Conservation (phyloP, 92 coral and sea anemone genomes). For the Plumapathes pennacea region DNA sequence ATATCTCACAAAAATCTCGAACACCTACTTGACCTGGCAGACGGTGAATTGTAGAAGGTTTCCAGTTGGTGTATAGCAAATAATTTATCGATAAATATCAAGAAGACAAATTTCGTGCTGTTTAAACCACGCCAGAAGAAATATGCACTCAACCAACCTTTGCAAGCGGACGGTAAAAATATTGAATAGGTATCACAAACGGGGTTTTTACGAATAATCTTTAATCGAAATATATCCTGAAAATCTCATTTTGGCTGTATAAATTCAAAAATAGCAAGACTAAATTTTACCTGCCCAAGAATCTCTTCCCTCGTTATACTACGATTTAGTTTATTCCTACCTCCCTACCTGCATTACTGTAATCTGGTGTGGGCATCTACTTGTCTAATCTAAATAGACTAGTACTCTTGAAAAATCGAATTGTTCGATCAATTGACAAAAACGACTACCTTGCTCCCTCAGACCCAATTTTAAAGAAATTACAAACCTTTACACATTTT, state of each 20-base stretch:
- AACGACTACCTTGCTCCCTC: no score
- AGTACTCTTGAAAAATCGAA: no score
- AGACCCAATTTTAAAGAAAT: no score
- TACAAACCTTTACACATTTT: no score
- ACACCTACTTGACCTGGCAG: not conserved
- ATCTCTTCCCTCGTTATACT: constrained; percentile 1
- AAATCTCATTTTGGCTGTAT: constrained; percentile 11
- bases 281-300: constrained; percentile 1
- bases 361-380: constrained; percentile 18
- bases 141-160: not conserved
- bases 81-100: constrained; percentile 17
- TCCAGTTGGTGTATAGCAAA: constrained; percentile 24
- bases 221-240: constrained; percentile 22
- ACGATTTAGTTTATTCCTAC: constrained; percentile 7
- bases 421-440: no score
- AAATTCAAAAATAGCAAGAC: constrained; percentile 7
- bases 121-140: constrained; percentile 25
- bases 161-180: constrained; percentile 4
- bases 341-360: constrained; percentile 10
- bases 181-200: constrained; percentile 23
- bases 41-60: constrained; percentile 15
- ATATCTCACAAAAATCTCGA: constrained; percentile 6
- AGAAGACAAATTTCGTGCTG: constrained; percentile 9
- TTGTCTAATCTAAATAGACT: constrained; percentile 12
- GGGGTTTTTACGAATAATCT: constrained; percentile 12